These are phyloP conservation scores for Nymphicus hollandicus DNA, from an alignment of 2,113 vertebrate species.

Conservation along the genomic window DNA sequence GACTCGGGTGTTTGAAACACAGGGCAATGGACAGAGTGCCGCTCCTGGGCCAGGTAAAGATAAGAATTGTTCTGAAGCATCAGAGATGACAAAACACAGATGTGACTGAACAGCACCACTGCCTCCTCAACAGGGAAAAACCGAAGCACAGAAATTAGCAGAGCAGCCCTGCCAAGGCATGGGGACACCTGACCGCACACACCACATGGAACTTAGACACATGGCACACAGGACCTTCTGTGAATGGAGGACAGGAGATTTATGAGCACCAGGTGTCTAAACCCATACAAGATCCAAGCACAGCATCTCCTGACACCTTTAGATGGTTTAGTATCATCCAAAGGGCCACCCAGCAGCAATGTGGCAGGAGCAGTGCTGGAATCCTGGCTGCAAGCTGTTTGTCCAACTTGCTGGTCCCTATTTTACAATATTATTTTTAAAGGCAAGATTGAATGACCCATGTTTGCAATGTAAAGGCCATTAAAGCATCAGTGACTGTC, in stretches of 20 bases:
- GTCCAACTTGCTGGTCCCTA: background rate
- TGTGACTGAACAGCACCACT: background rate
- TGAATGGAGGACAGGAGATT: background rate
- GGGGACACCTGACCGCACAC: background rate
- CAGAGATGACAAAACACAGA: background rate
- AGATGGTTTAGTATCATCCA: background rate
- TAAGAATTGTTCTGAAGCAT: background rate
- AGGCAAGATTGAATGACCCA: background rate
- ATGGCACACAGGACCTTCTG: rapidly evolving
- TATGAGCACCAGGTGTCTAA: background rate
- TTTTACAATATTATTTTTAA: background rate
- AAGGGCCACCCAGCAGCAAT: background rate
- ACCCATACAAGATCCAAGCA: background rate
- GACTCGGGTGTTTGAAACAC: background rate
- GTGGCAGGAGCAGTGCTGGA: background rate
- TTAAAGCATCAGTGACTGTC: background rate
- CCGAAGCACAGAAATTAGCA: background rate
- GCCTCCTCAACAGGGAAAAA: background rate
- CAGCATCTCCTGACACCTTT: background rate
- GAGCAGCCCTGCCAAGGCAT: background rate
- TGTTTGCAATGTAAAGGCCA: background rate
- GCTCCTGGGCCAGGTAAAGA: constrained; percentile 77
- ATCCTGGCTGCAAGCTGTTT: background rate
- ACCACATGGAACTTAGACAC: background rate
- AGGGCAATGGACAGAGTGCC: background rate